Base-by-base conservation (phyloP, 2,888 invertebrate species). In the Rotaria sp. region DNA sequence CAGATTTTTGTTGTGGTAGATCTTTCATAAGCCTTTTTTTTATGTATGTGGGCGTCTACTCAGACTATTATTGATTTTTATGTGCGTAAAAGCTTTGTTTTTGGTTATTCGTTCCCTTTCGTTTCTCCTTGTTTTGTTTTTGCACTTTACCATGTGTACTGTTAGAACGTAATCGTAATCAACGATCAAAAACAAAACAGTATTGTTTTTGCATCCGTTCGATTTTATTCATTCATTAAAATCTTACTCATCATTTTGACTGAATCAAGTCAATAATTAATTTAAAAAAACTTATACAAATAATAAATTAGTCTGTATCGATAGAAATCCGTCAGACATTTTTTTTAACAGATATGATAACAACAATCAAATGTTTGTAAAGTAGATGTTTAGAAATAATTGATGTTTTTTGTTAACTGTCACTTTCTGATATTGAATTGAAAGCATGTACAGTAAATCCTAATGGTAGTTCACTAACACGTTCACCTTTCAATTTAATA, bases 401-500 rank as follows among this genome's bases (percentile, higher is more conserved):
- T 18, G 10, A 13, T 50, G 18, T 50, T 50, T n/a, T n/a, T 30
- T 67, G 0, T 74, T n/a, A 80, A 80, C n/a, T 80, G 45, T 80
- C 80, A 80, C 26, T n/a, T 80, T 80, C 80, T n/a, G 80, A 45
- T 26, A 80, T 80, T 45, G 45, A 45, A 45, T 80, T 80, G 45
- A 80, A 80, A 3, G 80, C 80, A 80, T 80, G 80, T 45, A 80
- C n/a, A 80, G 80, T 80, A n/a, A 80, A 80, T 5, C 80, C 80
- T 11, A 80, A 80, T 80, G 80, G 80, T 80, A 80, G 45, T 15
- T 80, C 80, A n/a, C 45, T 45, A 52, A 84, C 52, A 41, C 55
- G 84, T 59, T 84, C 59, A 85, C 85, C 85, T 86, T 86, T 85
- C 45, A 86, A 84, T 84, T 85, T 85, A 30, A 86, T 86, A 55